These are phyloP conservation scores for Strix aluco DNA, from an alignment of 2,113 vertebrate genomes.

Conservation along the genomic window DNA sequence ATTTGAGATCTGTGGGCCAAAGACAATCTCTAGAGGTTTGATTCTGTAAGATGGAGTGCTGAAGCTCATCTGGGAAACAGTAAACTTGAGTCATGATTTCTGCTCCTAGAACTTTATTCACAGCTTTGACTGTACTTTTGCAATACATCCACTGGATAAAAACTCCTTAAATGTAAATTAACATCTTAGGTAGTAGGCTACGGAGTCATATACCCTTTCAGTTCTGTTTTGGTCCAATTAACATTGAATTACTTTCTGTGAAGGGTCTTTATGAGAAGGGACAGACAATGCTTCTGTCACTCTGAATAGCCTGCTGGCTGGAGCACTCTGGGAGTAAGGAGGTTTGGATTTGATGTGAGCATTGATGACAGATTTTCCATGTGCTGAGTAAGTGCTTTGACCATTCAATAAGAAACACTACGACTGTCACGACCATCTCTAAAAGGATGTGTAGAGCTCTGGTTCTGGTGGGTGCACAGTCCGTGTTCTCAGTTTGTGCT, in stretches of 20 bases:
- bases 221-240: not conserved
- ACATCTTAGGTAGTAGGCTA: not conserved
- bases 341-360: not conserved
- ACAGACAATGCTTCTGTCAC: not conserved
- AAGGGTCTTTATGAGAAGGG: not conserved
- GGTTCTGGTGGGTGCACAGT: not conserved
- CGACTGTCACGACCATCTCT: not conserved
- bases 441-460: not conserved
- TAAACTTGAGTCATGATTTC: not conserved
- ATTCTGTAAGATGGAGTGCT: not conserved
- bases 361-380: not conserved
- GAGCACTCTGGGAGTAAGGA: not conserved
- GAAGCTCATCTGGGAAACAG: not conserved
- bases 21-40: not conserved
- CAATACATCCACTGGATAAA: not conserved
- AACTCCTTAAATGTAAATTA: not conserved
- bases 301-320: not conserved
- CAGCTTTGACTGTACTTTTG: not conserved
- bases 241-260: not conserved
- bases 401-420: not conserved
- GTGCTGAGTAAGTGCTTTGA: not conserved
- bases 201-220: not conserved
- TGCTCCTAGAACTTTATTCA: not conserved
- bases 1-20: not conserved
- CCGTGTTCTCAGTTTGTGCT: accelerated